Percentiles rank a stretch among this genome's conserved stretches.
Conservation (phyloP, 2,888 invertebrate species). For the Troides helena region DNA sequence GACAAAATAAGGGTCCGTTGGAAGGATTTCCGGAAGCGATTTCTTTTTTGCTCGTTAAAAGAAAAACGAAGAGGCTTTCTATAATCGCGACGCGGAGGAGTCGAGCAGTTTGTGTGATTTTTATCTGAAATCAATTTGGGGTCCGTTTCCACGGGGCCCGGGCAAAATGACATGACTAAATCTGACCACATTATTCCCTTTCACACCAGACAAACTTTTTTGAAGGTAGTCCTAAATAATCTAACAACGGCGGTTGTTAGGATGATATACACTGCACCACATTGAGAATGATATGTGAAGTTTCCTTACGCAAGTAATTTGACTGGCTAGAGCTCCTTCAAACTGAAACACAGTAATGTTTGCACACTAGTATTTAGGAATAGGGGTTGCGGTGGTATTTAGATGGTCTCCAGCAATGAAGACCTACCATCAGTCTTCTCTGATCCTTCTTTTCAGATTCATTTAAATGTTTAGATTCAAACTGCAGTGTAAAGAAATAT, state of each 20-base stretch:
- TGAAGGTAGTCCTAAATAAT: background rate
- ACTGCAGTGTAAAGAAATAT: too few species aligned
- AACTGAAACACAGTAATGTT: too few species aligned
- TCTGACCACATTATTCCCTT: background rate
- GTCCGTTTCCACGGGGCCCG: slow-evolving; percentile 14
- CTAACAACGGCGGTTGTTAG: background rate
- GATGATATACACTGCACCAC: background rate
- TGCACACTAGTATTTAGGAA: too few species aligned
- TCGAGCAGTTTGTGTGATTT: slow-evolving; percentile 19
- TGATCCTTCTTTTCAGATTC: too few species aligned
- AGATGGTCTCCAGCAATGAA: too few species aligned
- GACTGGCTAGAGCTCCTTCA: too few species aligned
- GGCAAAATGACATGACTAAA: background rate
- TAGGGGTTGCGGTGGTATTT: too few species aligned
- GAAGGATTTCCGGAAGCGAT: background rate
- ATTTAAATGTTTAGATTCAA: too few species aligned
- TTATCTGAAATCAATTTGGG: slow-evolving; percentile 25
- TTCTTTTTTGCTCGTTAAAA: slow-evolving; percentile 15
- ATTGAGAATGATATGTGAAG: background rate
- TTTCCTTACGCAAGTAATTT: background rate
- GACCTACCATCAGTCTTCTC: too few species aligned
- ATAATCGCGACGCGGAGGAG: slow-evolving; percentile 17
- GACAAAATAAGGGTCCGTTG: background rate
- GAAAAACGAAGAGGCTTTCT: slow-evolving; percentile 14
- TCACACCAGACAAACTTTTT: background rate